Evolutionary conservation across 2,113 vertebrate species (phyloP).

Genomic region (Trematomus loennbergii): DNA sequence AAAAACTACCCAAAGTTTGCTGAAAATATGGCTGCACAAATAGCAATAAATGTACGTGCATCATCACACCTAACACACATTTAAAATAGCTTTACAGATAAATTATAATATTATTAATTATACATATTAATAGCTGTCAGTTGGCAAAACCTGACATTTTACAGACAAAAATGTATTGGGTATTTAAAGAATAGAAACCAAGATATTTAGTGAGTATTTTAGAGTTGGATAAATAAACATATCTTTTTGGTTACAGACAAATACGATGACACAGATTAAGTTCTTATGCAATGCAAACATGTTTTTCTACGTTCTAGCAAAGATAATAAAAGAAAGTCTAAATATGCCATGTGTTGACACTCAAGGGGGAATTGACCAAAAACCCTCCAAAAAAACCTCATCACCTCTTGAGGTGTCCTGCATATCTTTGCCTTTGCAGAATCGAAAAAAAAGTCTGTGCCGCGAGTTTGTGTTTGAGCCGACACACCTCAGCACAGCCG

Average conservation of each 20-base stretch:
- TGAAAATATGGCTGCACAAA: not conserved
- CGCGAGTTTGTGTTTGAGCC: not conserved
- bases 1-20: not conserved
- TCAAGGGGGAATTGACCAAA: not conserved
- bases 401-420: not conserved
- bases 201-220: not conserved
- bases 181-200: not conserved
- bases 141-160: not conserved
- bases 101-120: too few species aligned
- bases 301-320: not conserved
- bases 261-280: too few species aligned
- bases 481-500: slow-evolving; percentile 18
- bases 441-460: not conserved
- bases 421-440: not conserved
- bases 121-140: not conserved
- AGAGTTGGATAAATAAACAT: too few species aligned
- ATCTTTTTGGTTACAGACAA: too few species aligned
- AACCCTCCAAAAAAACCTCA: too few species aligned
- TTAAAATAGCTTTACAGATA: too few species aligned
- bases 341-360: not conserved
- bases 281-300: not conserved
- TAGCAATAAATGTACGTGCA: too few species aligned
- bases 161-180: too few species aligned
- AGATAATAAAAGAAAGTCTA: not conserved
- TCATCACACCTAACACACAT: too few species aligned